Evolutionary conservation across 2,888 invertebrate species (phyloP), one percentile per base, ranked within the genome.

Genomic region (Junonia oenone): DNA sequence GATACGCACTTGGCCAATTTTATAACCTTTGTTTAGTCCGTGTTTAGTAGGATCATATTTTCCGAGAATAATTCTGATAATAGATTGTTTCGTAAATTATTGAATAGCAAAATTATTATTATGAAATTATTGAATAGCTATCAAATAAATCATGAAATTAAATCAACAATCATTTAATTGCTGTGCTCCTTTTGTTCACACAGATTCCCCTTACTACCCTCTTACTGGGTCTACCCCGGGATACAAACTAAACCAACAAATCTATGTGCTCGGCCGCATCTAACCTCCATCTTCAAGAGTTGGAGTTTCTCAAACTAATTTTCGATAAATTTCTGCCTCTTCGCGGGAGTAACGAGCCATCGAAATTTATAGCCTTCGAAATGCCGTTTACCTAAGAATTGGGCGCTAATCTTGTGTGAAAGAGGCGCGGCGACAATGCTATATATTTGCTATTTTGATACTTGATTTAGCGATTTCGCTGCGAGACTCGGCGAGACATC

Each of bases 391-490:
- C 84, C 80, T 86, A 80, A 77, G 83, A 84, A 84, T 83, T 78
- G 82, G 76, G 84, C 82, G 85, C 85, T 87, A 86, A 88, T 87
- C 84, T 86, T 83, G 81, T 83, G 84, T 86, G 79, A 87, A 85
- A 81, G 80, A 63, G 63, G 78, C 76, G 71, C 71, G 73, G 72
- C 68, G 67, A 62, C 66, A 19, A 19, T 3, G 50, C 59, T 58
- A 62, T 68, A 70, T 69, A 76, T 75, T 77, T 70, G 71, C 62
- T 60, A 59, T 54, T 56, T 58, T 58, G 54, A 58, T 62, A 62
- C 40, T 50, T 60, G 48, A 62, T 59, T 61, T 59, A 48, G 27
- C 38, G 50, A 60, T 38, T 55, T 47, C 33, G 55, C 53, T 52
- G 31, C 11, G 51, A 40, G 45, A 37, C 33, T 47, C 50, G 26